Conservation (phyloP, 1,140 invertebrate species). For the Bathynomus jamesi region DNA sequence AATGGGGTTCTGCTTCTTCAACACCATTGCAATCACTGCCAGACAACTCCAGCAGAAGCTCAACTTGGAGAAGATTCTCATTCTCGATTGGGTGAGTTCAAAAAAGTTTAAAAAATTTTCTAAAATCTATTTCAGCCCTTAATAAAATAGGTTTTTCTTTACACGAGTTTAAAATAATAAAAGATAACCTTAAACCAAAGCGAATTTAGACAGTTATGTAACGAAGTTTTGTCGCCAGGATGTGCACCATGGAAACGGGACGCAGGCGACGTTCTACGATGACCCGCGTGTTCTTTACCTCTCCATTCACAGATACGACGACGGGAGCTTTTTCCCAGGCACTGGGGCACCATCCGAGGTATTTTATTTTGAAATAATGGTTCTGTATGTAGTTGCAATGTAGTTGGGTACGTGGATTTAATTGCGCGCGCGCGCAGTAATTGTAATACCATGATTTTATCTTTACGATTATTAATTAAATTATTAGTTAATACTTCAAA, state of each 20-base stretch:
- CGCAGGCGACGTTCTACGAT: conserved; percentile 96
- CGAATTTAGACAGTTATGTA: too few relatives aligned
- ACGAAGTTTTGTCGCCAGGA: too few relatives aligned
- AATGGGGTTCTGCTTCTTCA: conserved; percentile 99
- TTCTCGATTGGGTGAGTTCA: conserved; percentile 81
- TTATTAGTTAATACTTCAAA: too few relatives aligned
- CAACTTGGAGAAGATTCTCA: conserved; percentile 79
- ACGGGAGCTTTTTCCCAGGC: conserved; percentile 99
- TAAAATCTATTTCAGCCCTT: not conserved
- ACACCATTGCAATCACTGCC: conserved; percentile 95
- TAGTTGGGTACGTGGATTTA: too few relatives aligned
- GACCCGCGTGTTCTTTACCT: conserved; percentile 91
- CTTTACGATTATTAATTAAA: too few relatives aligned
- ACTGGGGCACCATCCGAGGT: conserved; percentile 81
- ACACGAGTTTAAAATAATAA: not conserved
- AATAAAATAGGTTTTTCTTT: not conserved
- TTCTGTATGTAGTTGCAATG: too few relatives aligned
- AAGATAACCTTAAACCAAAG: not conserved
- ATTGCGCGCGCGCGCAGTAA: too few relatives aligned
- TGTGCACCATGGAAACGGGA: conserved; percentile 98
- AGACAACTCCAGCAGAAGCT: conserved; percentile 76
- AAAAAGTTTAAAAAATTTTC: not conserved
- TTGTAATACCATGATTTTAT: too few relatives aligned
- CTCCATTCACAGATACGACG: conserved; percentile 97
- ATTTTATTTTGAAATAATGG: too few relatives aligned